These are phyloP conservation scores for Sander vitreus DNA, from an alignment of 2,113 vertebrate genomes.

Conservation along the genomic window DNA sequence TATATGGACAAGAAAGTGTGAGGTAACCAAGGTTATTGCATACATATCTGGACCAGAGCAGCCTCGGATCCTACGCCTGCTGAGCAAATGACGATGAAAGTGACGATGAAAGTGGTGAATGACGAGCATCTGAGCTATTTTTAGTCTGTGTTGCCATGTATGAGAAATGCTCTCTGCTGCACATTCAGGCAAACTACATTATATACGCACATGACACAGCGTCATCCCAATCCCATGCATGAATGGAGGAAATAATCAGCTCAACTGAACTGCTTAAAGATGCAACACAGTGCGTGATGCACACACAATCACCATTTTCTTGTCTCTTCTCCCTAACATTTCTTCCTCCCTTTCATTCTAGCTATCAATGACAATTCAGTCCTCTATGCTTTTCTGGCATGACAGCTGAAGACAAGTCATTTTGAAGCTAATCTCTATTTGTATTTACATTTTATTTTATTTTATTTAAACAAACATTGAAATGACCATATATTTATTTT, in stretches of 20 bases:
- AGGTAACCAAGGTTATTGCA: neutral
- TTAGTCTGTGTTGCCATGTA: conserved; percentile 78
- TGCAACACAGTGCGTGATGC: neutral
- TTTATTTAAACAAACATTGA: neutral
- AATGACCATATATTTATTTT: neutral
- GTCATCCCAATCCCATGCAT: conserved; percentile 47
- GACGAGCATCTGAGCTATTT: conserved; percentile 65
- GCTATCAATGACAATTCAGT: neutral
- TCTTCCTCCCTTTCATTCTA: neutral
- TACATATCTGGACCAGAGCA: conserved; percentile 1
- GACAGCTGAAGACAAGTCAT: neutral
- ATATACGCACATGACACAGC: conserved; percentile 22
- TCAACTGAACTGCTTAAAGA: conserved; percentile 22
- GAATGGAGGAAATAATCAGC: conserved; percentile 40
- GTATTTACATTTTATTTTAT: neutral
- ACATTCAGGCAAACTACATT: conserved; percentile 31
- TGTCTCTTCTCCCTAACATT: neutral
- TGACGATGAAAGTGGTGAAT: conserved; percentile 40
- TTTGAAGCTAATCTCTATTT: neutral
- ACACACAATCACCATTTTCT: neutral
- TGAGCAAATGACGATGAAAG: conserved; percentile 42
- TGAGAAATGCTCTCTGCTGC: conserved; percentile 41
- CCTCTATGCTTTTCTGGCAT: neutral
- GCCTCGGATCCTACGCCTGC: conserved; percentile 24
- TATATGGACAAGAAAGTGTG: neutral